Conservation (phyloP, 2,797 vertebrate genomes). For the Trachops cirrhosus region DNA sequence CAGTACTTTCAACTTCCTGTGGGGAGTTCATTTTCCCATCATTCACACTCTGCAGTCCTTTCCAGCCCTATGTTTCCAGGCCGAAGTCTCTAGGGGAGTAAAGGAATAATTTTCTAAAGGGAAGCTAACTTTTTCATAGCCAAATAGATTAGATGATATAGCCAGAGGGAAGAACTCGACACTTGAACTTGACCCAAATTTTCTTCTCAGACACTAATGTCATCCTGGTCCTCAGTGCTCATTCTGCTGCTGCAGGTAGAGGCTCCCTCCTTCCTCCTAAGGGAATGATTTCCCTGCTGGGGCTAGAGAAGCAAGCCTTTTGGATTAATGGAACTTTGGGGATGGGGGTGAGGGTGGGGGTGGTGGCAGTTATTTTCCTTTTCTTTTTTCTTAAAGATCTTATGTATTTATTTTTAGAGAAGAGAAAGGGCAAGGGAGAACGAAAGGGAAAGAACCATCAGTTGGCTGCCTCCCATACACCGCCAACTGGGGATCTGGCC, state of each 20-base stretch:
- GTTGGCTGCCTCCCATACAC: too few relatives aligned
- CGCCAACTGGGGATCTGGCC: too few relatives aligned
- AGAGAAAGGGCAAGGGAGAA: too few relatives aligned
- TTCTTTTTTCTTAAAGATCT: not conserved
- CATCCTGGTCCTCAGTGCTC: not conserved
- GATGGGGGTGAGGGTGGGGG: accelerated
- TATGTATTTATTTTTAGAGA: too few relatives aligned
- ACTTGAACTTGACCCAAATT: not conserved
- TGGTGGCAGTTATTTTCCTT: not conserved
- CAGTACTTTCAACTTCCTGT: not conserved
- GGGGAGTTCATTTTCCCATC: not conserved
- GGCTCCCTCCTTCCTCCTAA: not conserved
- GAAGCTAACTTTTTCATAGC: not conserved
- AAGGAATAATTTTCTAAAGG: not conserved
- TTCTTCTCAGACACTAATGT: not conserved
- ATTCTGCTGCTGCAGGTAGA: not conserved
- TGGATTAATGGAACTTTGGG: not conserved
- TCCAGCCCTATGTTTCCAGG: not conserved
- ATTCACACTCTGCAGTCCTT: not conserved
- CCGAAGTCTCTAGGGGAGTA: not conserved
- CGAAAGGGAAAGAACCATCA: too few relatives aligned
- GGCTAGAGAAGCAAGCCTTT: not conserved
- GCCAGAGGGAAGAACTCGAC: not conserved
- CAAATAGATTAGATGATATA: not conserved
- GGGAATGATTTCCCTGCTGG: not conserved